Percentiles rank a stretch among this genome's conserved stretches.
Evolutionary conservation across 2,888 invertebrate genomes (phyloP).

Genomic region (Eristalis arbustorum): DNA sequence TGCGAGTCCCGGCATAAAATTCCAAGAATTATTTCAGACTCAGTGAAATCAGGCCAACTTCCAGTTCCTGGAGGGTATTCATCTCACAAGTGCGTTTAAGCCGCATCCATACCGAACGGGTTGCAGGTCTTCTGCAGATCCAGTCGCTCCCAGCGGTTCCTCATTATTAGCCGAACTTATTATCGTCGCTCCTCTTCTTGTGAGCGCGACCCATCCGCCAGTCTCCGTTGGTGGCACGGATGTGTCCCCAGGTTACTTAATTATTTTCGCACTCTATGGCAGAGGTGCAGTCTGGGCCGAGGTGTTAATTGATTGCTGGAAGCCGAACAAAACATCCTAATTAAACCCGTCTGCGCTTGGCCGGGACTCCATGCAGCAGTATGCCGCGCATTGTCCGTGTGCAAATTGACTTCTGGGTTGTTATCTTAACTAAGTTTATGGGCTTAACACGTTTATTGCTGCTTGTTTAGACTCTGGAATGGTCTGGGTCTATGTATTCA

Average conservation of each 20-base stretch:
- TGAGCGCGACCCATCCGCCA: background rate
- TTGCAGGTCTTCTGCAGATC: background rate
- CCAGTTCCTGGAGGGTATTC: constrained; percentile 48
- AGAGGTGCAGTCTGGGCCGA: background rate
- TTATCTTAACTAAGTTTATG: constrained; percentile 23
- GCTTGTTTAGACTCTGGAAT: background rate
- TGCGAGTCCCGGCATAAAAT: constrained; percentile 23
- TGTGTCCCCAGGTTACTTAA: background rate
- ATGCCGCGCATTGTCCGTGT: background rate
- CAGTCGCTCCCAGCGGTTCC: background rate
- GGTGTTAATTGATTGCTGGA: constrained; percentile 56
- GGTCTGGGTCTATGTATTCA: background rate
- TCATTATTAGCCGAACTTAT: constrained; percentile 45
- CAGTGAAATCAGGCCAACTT: constrained; percentile 35
- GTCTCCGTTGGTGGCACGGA: background rate
- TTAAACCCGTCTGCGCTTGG: constrained; percentile 31
- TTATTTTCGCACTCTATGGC: constrained; percentile 35
- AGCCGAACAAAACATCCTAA: constrained; percentile 35
- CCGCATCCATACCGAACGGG: background rate
- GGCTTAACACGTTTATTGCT: constrained; percentile 6
- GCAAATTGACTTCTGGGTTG: background rate
- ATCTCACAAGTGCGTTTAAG: constrained; percentile 31
- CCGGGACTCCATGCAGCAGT: background rate
- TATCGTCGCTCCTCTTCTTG: constrained; percentile 24
- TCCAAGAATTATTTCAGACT: constrained; percentile 42